phyloP scores from a whole-genome alignment of 1,140 invertebrate genomes.

The Scaptomyza graminum region DNA sequence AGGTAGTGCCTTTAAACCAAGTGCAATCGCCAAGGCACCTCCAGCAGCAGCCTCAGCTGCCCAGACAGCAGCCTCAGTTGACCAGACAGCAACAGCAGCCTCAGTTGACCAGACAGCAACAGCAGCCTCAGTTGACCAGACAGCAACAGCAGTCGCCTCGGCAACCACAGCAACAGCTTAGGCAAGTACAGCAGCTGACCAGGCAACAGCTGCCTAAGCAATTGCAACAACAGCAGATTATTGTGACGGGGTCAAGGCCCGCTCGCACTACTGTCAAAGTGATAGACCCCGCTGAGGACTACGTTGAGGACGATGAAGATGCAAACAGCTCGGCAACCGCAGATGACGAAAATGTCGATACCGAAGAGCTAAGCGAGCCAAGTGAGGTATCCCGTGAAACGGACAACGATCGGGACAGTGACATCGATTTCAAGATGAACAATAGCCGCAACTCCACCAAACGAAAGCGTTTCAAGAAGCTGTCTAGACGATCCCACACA shows the following conservation, averaged over 20 bases:
- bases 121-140: slow-evolving; percentile 18
- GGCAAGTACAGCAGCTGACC: slow-evolving; percentile 13
- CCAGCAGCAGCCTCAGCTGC: slow-evolving; percentile 3
- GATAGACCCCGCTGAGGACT: slow-evolving; percentile 53
- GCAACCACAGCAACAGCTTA: slow-evolving; percentile 23
- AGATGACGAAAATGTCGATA: slow-evolving; percentile 77
- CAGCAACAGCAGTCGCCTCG: background rate
- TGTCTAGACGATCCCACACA: slow-evolving; percentile 14
- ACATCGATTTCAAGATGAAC: slow-evolving; percentile 78
- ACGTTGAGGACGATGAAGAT: slow-evolving; percentile 68
- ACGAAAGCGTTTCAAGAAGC: slow-evolving; percentile 56
- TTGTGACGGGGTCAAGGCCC: slow-evolving; percentile 19
- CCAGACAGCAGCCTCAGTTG: slow-evolving; percentile 5
- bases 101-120: slow-evolving; percentile 1
- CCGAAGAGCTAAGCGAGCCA: slow-evolving; percentile 75
- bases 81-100: slow-evolving; percentile 10
- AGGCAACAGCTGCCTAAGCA: slow-evolving; percentile 19
- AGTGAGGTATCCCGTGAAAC: slow-evolving; percentile 66
- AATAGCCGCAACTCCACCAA: slow-evolving; percentile 64
- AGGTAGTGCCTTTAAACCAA: slow-evolving; percentile 30
- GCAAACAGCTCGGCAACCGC: slow-evolving; percentile 57
- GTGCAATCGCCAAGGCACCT: slow-evolving; percentile 31
- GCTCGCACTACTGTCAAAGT: slow-evolving; percentile 45
- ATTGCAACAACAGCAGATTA: slow-evolving; percentile 32
- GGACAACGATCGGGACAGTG: slow-evolving; percentile 81